A percentile compares a stretch with the other conserved stretches of the same genome.
Evolutionary conservation across 1,140 invertebrate species (phyloP).

Genomic region (Teleogryllus occipitalis): DNA sequence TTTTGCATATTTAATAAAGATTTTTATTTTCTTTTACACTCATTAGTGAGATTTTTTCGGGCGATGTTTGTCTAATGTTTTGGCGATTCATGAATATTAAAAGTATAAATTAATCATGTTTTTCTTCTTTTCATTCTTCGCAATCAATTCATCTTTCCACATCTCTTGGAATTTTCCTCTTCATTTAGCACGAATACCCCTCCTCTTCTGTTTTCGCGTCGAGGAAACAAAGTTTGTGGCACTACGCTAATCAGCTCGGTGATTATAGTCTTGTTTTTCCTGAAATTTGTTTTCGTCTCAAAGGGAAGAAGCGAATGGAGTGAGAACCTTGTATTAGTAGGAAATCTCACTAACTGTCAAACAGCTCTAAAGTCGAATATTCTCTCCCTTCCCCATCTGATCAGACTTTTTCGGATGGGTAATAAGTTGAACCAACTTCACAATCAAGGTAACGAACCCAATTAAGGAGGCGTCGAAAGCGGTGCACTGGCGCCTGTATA

Average conservation of each 20-base stretch:
- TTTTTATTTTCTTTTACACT: constrained; percentile 1
- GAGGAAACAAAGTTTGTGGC: neutral
- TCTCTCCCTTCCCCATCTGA: neutral
- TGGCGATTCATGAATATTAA: neutral
- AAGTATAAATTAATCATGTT: constrained; percentile 6
- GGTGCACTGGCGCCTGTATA: neutral
- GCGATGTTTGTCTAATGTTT: neutral
- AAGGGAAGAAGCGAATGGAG: neutral
- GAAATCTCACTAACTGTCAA: neutral
- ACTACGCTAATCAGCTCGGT: neutral
- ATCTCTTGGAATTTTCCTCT: neutral
- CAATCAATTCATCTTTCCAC: neutral
- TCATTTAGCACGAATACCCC: neutral
- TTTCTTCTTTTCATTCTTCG: neutral
- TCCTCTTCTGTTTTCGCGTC: neutral
- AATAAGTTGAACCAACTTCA: neutral
- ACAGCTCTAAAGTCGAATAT: neutral
- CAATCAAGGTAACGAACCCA: neutral
- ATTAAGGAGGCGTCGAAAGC: neutral
- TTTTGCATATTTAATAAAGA: neutral
- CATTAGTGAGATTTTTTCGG: neutral
- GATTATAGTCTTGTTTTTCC: neutral
- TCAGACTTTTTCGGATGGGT: neutral
- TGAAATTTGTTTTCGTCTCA: neutral
- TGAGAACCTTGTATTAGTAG: neutral